phyloP scores from a whole-genome alignment of 2,888 invertebrate species.

The Himalopsyche anomala region DNA sequence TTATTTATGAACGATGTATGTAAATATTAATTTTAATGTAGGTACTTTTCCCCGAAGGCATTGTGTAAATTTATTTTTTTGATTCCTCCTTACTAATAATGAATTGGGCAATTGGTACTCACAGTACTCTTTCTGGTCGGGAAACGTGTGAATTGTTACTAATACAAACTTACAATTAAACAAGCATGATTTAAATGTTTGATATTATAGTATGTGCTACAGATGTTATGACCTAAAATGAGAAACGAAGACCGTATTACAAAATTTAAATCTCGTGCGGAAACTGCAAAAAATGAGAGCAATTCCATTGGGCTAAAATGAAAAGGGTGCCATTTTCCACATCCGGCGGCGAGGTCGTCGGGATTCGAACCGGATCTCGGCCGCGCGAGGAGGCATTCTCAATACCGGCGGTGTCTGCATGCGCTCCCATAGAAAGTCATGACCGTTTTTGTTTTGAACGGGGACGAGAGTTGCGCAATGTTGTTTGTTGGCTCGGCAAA shows the following conservation, averaged over 20 bases:
- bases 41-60: no score
- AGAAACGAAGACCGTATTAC: neutral
- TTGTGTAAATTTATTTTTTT: no score
- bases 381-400: neutral
- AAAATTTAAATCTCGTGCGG: neutral
- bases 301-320: neutral
- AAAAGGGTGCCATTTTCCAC: constrained; percentile 15
- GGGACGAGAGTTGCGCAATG: constrained; percentile 56
- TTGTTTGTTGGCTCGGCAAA: constrained; percentile 54
- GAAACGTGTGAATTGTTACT: no score
- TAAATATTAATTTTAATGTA: no score
- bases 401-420: neutral
- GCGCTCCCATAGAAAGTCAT: constrained; percentile 59
- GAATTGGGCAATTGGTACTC: no score
- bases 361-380: constrained; percentile 29
- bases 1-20: no score
- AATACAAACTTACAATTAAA: neutral
- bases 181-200: neutral
- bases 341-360: constrained; percentile 22
- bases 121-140: no score
- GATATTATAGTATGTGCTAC: neutral
- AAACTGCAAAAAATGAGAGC: neutral
- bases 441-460: constrained; percentile 58
- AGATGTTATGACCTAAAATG: neutral
- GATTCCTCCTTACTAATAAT: no score